phyloP scores from a whole-genome alignment of 2,113 vertebrate genomes.

The Peromyscus californicus region DNA sequence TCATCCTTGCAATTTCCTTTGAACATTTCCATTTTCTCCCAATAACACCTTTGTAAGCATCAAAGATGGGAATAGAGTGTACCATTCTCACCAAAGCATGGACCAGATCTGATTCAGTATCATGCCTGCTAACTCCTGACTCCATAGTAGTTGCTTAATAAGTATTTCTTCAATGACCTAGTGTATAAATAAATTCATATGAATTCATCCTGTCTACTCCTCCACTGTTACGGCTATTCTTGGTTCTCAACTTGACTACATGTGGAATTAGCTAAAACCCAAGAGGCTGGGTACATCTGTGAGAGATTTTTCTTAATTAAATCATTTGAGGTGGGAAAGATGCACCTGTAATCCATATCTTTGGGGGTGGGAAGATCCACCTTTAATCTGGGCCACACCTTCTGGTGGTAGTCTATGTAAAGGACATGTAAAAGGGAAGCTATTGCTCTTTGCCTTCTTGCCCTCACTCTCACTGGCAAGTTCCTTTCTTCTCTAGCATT shows the following conservation, averaged over 20 bases:
- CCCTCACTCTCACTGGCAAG: not conserved
- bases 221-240: not conserved
- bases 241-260: not conserved
- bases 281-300: not conserved
- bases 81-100: not conserved
- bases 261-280: not conserved
- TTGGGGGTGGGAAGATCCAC: not conserved
- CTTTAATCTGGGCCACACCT: not conserved
- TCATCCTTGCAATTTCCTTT: not conserved
- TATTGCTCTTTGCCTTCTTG: not conserved
- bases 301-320: not conserved
- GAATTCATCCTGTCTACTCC: not conserved
- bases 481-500: not conserved
- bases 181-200: not conserved
- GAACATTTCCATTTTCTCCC: not conserved
- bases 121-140: not conserved
- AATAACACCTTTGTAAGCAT: rapidly evolving
- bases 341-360: not conserved
- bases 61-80: not conserved
- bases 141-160: not conserved
- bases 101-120: not conserved
- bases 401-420: not conserved
- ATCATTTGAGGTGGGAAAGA: not conserved
- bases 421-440: not conserved
- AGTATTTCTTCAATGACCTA: not conserved